Evolutionary conservation across 2,797 vertebrate species (phyloP).

Genomic region (Atherinosoma microstoma): DNA sequence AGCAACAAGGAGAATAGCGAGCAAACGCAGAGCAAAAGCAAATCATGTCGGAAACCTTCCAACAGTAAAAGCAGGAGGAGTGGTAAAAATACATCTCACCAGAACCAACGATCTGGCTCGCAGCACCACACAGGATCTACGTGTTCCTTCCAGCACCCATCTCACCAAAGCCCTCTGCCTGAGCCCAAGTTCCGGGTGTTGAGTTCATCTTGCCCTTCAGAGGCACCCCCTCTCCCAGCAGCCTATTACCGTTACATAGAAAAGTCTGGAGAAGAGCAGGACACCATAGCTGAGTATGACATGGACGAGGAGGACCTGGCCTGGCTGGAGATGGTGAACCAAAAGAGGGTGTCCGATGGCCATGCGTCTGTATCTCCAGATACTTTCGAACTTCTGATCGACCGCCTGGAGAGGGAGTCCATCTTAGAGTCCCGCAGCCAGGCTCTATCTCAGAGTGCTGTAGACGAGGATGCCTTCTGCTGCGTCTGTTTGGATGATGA

Average conservation of each 20-base stretch:
- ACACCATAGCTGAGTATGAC: conserved; percentile 95
- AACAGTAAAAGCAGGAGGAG: conserved; percentile 89
- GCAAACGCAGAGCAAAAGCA: conserved; percentile 87
- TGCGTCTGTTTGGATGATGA: conserved; percentile 98
- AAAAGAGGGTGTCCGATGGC: conserved; percentile 91
- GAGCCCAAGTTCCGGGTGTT: conserved; percentile 91
- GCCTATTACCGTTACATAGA: conserved; percentile 94
- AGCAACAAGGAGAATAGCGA: conserved; percentile 99
- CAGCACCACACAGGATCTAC: conserved; percentile 80
- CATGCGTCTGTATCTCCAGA: conserved; percentile 90
- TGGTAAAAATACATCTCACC: conserved; percentile 86
- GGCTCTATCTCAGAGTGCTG: conserved; percentile 88
- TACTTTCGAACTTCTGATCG: conserved; percentile 94
- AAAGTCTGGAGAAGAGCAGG: conserved; percentile 90
- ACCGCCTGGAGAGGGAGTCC: conserved; percentile 94
- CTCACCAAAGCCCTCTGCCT: conserved; percentile 83
- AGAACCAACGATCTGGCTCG: conserved; percentile 71
- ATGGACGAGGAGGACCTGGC: conserved; percentile 98
- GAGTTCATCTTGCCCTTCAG: conserved; percentile 82
- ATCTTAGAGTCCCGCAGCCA: conserved; percentile 92
- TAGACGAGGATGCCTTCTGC: conserved; percentile 96
- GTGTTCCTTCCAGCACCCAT: conserved; percentile 76
- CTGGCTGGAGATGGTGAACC: conserved; percentile 97
- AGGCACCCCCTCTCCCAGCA: conserved; percentile 86
- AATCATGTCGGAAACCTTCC: conserved; percentile 82